phyloP scores from a whole-genome alignment of 2,888 invertebrate genomes.

The Dryobota labecula region DNA sequence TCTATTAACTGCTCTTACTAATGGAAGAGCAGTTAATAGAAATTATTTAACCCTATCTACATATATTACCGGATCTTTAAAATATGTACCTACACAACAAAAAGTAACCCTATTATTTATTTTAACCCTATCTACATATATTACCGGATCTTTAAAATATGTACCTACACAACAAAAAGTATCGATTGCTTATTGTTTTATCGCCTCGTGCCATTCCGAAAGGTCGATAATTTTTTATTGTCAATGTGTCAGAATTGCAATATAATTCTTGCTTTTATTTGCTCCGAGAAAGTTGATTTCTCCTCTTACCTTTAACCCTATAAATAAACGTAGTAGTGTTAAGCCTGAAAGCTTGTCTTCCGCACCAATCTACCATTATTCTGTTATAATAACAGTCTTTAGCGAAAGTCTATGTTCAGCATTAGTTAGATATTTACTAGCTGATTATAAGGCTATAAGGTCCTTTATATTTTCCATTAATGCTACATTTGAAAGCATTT shows the following conservation, averaged over 20 bases:
- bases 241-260: conserved; percentile 68
- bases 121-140: conserved; percentile 6
- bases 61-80: conserved; percentile 31
- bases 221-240: conserved; percentile 75
- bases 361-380: conserved; percentile 39
- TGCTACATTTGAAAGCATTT: conserved; percentile 50
- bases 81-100: conserved; percentile 37
- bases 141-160: conserved; percentile 33
- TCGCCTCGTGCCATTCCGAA: conserved; percentile 69
- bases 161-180: conserved; percentile 58
- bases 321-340: conserved; percentile 48
- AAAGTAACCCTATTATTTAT: too few relatives aligned
- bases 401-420: conserved; percentile 50
- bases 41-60: not conserved
- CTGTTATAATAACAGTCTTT: conserved; percentile 44
- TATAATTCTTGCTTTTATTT: conserved; percentile 71
- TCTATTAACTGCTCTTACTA: not conserved
- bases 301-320: conserved; percentile 63
- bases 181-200: conserved; percentile 76
- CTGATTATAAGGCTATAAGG: conserved; percentile 21
- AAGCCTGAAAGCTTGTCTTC: conserved; percentile 52
- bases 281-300: conserved; percentile 65
- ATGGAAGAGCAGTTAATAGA: too few relatives aligned
- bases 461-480: conserved; percentile 22
- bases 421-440: conserved; percentile 26